phyloP scores from a whole-genome alignment of 2,888 invertebrate species.

The Oligia fasciuncula region DNA sequence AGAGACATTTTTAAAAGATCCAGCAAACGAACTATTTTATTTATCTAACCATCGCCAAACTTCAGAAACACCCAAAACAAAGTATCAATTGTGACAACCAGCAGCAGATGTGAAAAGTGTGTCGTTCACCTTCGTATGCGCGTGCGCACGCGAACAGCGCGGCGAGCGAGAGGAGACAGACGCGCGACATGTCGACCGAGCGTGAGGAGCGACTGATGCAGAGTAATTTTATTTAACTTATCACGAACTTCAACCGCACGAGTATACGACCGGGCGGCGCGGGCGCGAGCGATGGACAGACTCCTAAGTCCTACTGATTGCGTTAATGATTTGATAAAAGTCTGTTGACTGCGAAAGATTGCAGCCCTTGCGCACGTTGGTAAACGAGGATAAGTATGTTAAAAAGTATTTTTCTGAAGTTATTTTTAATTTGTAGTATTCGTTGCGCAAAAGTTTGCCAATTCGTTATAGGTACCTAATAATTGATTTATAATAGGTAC shows the following conservation, averaged over 20 bases:
- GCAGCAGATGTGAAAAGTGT: slow-evolving; percentile 66
- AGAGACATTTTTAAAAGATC: neutral
- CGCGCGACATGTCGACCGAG: slow-evolving; percentile 67
- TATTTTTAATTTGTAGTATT: slow-evolving; percentile 3
- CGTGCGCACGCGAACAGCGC: slow-evolving; percentile 72
- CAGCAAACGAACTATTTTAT: neutral
- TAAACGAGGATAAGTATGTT: slow-evolving; percentile 29
- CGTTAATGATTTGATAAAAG: slow-evolving; percentile 77
- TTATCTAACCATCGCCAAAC: slow-evolving; percentile 1
- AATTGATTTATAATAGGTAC: neutral
- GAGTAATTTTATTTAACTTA: slow-evolving; percentile 3
- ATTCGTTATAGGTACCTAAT: too few species aligned
- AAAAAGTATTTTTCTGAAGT: slow-evolving; percentile 1
- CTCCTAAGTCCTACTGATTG: slow-evolving; percentile 53
- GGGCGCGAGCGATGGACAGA: slow-evolving; percentile 31
- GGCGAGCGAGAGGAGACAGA: slow-evolving; percentile 71
- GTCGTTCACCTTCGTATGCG: slow-evolving; percentile 77
- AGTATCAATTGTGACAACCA: slow-evolving; percentile 66
- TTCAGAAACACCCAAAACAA: slow-evolving; percentile 71
- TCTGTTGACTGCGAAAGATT: slow-evolving; percentile 79
- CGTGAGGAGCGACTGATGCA: slow-evolving; percentile 11
- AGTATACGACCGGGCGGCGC: slow-evolving; percentile 33
- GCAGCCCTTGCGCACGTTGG: slow-evolving; percentile 55
- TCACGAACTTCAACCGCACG: slow-evolving; percentile 13
- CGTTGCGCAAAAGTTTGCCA: neutral